A percentile compares a stretch with the other conserved stretches of the same genome.
Evolutionary conservation across 2,113 vertebrate genomes (phyloP).

Genomic region (Archilochus colubris): DNA sequence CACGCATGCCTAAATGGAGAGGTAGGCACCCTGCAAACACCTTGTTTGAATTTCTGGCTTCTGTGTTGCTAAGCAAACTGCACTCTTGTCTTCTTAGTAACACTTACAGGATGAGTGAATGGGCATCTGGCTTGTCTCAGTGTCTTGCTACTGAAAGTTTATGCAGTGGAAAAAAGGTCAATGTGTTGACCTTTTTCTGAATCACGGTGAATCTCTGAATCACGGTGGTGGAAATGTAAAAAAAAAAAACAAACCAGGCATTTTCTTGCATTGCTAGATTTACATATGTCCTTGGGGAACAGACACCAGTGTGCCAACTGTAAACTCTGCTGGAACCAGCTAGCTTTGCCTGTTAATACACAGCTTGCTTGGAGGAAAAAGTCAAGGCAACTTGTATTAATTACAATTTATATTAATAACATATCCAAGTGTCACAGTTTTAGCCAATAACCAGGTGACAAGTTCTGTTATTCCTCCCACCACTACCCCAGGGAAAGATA

Average conservation of each 20-base stretch:
- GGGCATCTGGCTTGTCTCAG: not conserved
- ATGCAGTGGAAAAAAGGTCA: constrained; percentile 45
- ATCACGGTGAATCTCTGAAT: not conserved
- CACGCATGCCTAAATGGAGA: not conserved
- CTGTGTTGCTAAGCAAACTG: not conserved
- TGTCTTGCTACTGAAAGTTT: not conserved
- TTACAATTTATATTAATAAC: not conserved
- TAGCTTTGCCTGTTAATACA: not conserved
- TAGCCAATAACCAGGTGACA: no score
- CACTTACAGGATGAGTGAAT: not conserved
- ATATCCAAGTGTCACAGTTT: not conserved
- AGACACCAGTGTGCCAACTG: not conserved
- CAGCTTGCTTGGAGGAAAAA: constrained; percentile 18
- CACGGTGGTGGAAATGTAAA: not conserved
- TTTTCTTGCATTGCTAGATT: constrained; percentile 33
- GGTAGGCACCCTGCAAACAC: not conserved
- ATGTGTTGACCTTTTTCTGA: not conserved
- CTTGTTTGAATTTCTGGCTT: not conserved
- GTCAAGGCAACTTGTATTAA: constrained; percentile 25
- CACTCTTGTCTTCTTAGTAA: not conserved
- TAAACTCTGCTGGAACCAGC: not conserved
- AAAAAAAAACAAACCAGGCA: not conserved
- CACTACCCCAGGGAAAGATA: no score
- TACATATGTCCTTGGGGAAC: constrained; percentile 39
- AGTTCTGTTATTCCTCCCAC: no score